Evolutionary conservation across 2,113 vertebrate genomes (phyloP), one percentile per base, ranked within the genome.

Genomic region (Thermophis baileyi): DNA sequence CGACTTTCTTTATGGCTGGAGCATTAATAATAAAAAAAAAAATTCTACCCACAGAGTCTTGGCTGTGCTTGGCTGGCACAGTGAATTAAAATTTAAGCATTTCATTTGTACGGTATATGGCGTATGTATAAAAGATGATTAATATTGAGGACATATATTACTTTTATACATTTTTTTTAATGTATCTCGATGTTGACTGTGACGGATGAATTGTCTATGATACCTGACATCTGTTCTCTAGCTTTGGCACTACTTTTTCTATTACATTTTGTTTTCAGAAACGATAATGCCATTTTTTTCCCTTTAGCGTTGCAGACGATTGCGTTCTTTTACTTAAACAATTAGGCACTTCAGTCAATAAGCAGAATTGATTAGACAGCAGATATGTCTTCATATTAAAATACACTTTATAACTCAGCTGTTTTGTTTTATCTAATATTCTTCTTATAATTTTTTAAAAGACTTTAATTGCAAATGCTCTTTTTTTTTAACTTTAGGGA

Each of bases 1-100:
- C 91, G 95, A 91, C 60, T 90, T 11, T 40, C 51, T 88, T 94
- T 93, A 90, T 90, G 95, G 87, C 74, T 85, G 40, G 89, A 96
- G 27, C 93, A 88, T n/a, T 94, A 51, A 55, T n/a, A 90, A 87
- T 81, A 1, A 81, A 30, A 88, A 54, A 54, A 53, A 53, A 35
- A 81, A 74, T 95, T 95, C 18, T 55, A 18, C 50, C 94, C 85
- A 90, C 60, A 88, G 93, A 92, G 47, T 57, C 86, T 81, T 85
- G 5, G 25, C 54, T 89, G 44, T 63, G 92, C 20, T 88, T 93
- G 87, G 60, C 54, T 85, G 88, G 92, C 94, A 86, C 51, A 5
- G 63, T 89, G 49, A 91, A 93, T 92, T 85, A 85, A 89, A 91
- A 57, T 44, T 92, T 89, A 44, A 74, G 35, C 92, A 30, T 90